Evolutionary conservation across 2,113 vertebrate genomes (phyloP).

Genomic region (Neofelis nebulosa): DNA sequence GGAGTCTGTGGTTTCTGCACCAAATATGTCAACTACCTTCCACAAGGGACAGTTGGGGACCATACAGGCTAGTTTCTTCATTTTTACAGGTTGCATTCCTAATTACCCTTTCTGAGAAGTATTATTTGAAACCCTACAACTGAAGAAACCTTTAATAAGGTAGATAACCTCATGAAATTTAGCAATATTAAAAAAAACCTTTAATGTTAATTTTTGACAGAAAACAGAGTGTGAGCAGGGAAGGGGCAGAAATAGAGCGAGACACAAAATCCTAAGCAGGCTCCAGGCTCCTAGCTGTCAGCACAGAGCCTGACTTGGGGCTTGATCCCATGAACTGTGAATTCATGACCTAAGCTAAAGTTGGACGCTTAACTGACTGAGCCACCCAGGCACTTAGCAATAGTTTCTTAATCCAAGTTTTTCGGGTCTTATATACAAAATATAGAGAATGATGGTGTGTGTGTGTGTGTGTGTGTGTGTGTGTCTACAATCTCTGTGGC

Average conservation of each 20-base stretch:
- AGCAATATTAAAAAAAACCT: background rate
- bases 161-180: slow-evolving; percentile 6
- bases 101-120: background rate
- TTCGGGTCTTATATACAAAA: slow-evolving; percentile 21
- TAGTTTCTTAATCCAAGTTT: background rate
- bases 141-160: background rate
- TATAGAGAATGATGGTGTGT: background rate
- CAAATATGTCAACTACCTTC: background rate
- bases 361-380: no score
- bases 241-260: no score
- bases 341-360: no score
- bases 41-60: background rate
- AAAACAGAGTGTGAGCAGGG: no score
- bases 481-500: background rate
- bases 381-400: background rate
- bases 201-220: no score
- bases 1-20: background rate
- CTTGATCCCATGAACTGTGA: no score
- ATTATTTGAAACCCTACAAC: background rate
- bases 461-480: background rate
- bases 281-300: no score
- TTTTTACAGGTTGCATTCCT: background rate
- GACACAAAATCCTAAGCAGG: no score
- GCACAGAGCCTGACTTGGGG: no score
- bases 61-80: background rate